Evolutionary conservation across 2,888 invertebrate species (phyloP).

Genomic region (Acrobasis suavella): DNA sequence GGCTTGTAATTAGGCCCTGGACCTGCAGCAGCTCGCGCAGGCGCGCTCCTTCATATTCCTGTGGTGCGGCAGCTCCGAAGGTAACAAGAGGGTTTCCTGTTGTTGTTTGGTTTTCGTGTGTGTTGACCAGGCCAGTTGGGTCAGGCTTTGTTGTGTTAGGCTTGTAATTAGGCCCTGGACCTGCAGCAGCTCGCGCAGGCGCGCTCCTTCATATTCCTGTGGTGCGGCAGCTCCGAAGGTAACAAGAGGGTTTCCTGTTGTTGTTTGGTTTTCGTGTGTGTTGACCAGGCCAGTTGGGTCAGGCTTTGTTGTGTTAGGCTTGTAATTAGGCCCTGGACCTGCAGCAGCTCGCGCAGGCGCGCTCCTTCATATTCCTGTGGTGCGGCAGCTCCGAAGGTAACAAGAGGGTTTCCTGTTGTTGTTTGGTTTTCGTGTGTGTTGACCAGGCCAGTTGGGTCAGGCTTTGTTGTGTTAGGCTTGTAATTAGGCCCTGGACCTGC

Average conservation of each 20-base stretch:
- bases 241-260: too few species aligned
- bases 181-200: conserved; percentile 96
- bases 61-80: conserved; percentile 99
- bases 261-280: too few species aligned
- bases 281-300: too few species aligned
- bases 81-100: conserved; percentile 54
- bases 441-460: too few species aligned
- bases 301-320: too few species aligned
- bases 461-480: too few species aligned
- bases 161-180: conserved; percentile 92
- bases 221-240: conserved; percentile 99
- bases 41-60: conserved; percentile 97
- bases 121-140: too few species aligned
- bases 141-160: too few species aligned
- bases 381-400: conserved; percentile 97
- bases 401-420: too few species aligned
- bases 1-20: too few species aligned
- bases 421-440: too few species aligned
- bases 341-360: conserved; percentile 94
- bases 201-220: conserved; percentile 96
- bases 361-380: conserved; percentile 98
- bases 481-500: conserved; percentile 93
- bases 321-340: conserved; percentile 93
- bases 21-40: conserved; percentile 95
- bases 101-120: too few species aligned